Percentiles rank a stretch among this genome's conserved stretches.
These are phyloP conservation scores for Dendrolimus punctatus DNA, from an alignment of 1,140 invertebrate genomes.

Conservation along the genomic window DNA sequence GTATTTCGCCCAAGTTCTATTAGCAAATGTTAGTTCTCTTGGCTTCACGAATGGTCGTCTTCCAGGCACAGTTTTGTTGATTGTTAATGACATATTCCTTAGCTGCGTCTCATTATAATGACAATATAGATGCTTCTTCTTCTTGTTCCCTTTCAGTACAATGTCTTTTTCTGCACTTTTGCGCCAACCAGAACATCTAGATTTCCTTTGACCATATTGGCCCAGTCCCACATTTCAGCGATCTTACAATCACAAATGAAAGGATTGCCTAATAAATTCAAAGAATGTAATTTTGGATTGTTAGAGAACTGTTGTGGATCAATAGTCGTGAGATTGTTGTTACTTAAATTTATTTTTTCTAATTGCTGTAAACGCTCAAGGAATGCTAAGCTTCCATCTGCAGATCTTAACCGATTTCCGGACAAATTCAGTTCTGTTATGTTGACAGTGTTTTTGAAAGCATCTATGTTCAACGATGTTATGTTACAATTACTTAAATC, in stretches of 20 bases:
- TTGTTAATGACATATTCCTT: conserved; percentile 59
- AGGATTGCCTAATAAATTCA: conserved; percentile 80
- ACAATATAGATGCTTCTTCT: conserved; percentile 78
- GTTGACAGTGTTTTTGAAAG: conserved; percentile 76
- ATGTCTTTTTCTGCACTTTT: conserved; percentile 74
- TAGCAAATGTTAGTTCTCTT: conserved; percentile 71
- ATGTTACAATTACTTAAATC: conserved; percentile 80
- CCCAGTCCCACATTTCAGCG: conserved; percentile 82
- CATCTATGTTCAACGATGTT: conserved; percentile 72
- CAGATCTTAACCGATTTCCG: conserved; percentile 73
- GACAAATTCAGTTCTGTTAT: conserved; percentile 77
- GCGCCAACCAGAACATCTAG: conserved; percentile 77
- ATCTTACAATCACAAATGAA: conserved; percentile 81
- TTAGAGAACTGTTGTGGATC: conserved; percentile 72
- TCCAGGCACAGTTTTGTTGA: conserved; percentile 69
- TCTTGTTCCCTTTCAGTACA: conserved; percentile 73
- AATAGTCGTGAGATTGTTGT: conserved; percentile 76
- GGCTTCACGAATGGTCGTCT: conserved; percentile 73
- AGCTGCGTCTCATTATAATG: conserved; percentile 75
- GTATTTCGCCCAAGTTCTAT: conserved; percentile 82
- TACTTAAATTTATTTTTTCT: conserved; percentile 76
- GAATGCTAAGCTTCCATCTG: conserved; percentile 69
- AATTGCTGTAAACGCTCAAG: conserved; percentile 73
- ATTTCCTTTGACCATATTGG: conserved; percentile 76
- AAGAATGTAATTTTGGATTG: conserved; percentile 72